A percentile compares a stretch with the other conserved stretches of the same genome.
Conservation (phyloP, 2,797 vertebrate species). For the Channa striata region DNA sequence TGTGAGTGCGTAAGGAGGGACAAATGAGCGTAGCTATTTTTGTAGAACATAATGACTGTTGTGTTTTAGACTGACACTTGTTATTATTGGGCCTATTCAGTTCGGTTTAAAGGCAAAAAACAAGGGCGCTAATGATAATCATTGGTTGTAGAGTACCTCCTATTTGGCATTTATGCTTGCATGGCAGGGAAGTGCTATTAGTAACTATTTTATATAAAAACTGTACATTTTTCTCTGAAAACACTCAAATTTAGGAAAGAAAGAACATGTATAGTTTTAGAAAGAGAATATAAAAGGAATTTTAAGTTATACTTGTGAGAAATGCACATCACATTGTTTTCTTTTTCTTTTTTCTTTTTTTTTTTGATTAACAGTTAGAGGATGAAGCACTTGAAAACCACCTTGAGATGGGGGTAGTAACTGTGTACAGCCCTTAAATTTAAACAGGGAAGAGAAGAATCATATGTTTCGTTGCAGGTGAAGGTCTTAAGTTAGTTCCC, state of each 20-base stretch:
- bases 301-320: slow-evolving; percentile 45
- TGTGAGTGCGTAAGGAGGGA: slow-evolving; percentile 42
- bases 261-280: slow-evolving; percentile 67
- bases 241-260: slow-evolving; percentile 58
- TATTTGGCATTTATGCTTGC: slow-evolving; percentile 66
- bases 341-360: slow-evolving; percentile 6
- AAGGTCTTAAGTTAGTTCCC: slow-evolving; percentile 45
- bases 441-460: slow-evolving; percentile 33
- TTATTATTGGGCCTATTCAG: slow-evolving; percentile 62
- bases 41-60: slow-evolving; percentile 78
- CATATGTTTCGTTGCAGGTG: slow-evolving; percentile 46
- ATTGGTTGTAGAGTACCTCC: slow-evolving; percentile 72
- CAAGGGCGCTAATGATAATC: slow-evolving; percentile 73
- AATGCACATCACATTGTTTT: slow-evolving; percentile 60
- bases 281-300: slow-evolving; percentile 51
- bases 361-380: slow-evolving; percentile 31
- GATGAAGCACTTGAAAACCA: slow-evolving; percentile 63
- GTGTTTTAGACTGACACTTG: slow-evolving; percentile 74
- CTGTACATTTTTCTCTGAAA: slow-evolving; percentile 66
- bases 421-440: slow-evolving; percentile 63
- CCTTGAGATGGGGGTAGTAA: slow-evolving; percentile 40
- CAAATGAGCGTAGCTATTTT: slow-evolving; percentile 84
- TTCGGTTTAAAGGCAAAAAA: slow-evolving; percentile 54
- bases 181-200: slow-evolving; percentile 73
- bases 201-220: slow-evolving; percentile 68